Conservation (phyloP, 2,888 invertebrate genomes). For the Cheiracanthium punctorium region DNA sequence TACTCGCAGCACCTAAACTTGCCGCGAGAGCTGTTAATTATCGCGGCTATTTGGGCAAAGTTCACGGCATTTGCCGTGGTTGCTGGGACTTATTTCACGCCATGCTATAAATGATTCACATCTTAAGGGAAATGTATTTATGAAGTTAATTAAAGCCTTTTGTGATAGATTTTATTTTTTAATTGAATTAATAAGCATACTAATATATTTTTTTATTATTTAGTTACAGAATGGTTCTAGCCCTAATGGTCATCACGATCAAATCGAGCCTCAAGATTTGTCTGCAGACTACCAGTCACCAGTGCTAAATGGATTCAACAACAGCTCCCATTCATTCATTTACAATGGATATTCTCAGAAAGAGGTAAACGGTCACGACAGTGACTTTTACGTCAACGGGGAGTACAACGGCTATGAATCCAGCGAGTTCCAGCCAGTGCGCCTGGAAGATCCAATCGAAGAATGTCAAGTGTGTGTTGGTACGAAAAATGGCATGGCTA, state of each 20-base stretch:
- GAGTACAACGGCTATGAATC: constrained; percentile 61
- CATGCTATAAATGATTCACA: no score
- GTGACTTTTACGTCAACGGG: constrained; percentile 59
- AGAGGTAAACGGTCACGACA: constrained; percentile 34
- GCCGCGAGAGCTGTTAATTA: no score
- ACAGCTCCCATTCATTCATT: constrained; percentile 18
- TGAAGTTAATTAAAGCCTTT: no score
- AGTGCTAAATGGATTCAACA: constrained; percentile 39
- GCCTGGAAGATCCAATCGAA: neutral
- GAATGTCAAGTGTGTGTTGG: constrained; percentile 50
- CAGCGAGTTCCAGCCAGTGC: constrained; percentile 44
- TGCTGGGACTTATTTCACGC: no score
- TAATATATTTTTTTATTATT: neutral
- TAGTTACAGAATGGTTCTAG: constrained; percentile 42
- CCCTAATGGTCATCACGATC: constrained; percentile 22
- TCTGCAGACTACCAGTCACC: constrained; percentile 12
- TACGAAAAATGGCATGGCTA: constrained; percentile 45
- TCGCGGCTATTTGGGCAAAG: no score
- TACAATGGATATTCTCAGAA: constrained; percentile 39
- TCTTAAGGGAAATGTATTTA: no score
- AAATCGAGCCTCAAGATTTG: constrained; percentile 10
- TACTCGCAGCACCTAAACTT: no score
- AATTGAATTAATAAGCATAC: no score
- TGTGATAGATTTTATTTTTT: no score
- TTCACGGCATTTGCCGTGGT: no score